Evolutionary conservation across 2,113 vertebrate species (phyloP).

Genomic region (Sakesphorus luctuosus): DNA sequence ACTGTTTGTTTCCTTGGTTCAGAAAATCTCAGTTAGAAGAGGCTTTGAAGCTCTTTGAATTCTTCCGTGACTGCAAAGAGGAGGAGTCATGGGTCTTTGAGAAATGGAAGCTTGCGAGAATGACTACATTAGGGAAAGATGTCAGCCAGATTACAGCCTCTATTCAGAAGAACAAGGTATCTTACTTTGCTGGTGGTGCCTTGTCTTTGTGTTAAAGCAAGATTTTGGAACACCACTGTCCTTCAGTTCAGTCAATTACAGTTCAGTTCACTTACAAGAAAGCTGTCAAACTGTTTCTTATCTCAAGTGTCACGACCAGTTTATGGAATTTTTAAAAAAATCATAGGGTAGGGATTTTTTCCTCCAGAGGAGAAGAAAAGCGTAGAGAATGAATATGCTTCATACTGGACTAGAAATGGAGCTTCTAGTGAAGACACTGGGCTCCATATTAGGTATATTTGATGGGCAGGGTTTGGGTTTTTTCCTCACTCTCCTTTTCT

Average conservation of each 20-base stretch:
- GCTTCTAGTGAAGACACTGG: not conserved
- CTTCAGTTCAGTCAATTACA: not conserved
- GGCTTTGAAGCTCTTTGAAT: constrained; percentile 79
- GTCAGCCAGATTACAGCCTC: constrained; percentile 79
- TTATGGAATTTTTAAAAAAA: not conserved
- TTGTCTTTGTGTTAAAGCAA: not conserved
- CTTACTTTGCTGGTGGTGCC: not conserved
- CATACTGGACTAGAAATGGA: not conserved
- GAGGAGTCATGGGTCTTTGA: constrained; percentile 84
- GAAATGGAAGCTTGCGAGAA: constrained; percentile 75
- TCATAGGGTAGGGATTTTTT: not conserved
- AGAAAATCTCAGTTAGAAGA: constrained; percentile 83
- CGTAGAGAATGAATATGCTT: not conserved
- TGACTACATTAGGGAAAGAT: constrained; percentile 72
- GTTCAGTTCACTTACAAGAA: not conserved
- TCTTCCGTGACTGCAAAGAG: constrained; percentile 85
- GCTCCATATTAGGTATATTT: not conserved
- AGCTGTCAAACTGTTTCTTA: not conserved
- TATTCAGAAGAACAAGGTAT: constrained; percentile 87
- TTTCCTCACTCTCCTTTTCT: not conserved
- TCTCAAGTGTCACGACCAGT: not conserved
- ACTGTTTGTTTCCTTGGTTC: not conserved
- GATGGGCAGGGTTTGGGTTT: not conserved
- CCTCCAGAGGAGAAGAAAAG: not conserved
- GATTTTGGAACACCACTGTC: not conserved